Base-by-base conservation (phyloP, 2,888 invertebrate species). In the Tetragonula carbonaria region DNA sequence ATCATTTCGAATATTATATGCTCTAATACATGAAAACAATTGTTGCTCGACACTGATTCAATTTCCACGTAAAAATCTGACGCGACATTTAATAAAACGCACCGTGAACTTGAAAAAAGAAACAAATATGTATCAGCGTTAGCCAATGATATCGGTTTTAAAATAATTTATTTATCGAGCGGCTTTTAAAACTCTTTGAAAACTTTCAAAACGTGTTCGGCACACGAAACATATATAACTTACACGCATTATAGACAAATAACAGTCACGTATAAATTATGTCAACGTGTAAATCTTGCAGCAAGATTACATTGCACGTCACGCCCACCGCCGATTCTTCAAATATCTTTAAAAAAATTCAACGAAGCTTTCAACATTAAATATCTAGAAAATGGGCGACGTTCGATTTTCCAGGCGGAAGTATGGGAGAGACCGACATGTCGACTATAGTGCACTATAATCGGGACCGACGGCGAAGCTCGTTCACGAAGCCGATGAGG, bases 401-500 rank as follows among this genome's bases (percentile, higher is more conserved):
- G 16, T 53, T 74, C 11, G 11, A 53, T 55, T 53, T 57, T 8
- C 0, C 38, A 94, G 94, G 94, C 11, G 94, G 94, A 74, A 94
- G 94, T 66, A 93, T 94, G 90, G 95, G 95, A n/a, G 95, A 95
- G 71, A 92, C 95, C 0, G 96, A 96, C 6, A 92, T 95, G 50
- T 96, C 96, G 63, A 95, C 96, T 4, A 92, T 95, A 23, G 94
- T 95, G 23, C 90, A 94, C 71, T 96, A 96, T 92, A 95, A 96
- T 88, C 95, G 96, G 87, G 97, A 97, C 92, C 95, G 98, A 80
- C 96, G 98, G 63, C 96, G 98, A 80, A 98, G 98, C 91, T 98
- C 97, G 80, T 97, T 97, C 93, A 97, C 97, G 66, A 96, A 97
- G 65, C 95, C 95, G 87, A 92, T 95, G 87, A 96, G 97, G 90